Base-by-base conservation (phyloP, 2,797 vertebrate genomes). In the Protonibea diacanthus region DNA sequence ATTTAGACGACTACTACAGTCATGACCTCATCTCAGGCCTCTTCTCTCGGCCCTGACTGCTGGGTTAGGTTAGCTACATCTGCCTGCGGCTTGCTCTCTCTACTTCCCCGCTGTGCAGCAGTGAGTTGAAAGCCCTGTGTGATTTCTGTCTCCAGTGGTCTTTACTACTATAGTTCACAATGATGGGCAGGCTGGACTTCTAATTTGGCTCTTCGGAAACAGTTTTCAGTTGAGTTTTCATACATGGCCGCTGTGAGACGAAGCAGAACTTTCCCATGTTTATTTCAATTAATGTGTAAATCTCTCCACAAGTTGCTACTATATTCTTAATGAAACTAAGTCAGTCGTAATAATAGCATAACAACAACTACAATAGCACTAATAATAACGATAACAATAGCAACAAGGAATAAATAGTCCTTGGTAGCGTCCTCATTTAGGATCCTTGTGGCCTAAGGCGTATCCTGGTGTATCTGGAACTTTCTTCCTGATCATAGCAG, bases 141-240 rank as follows among this genome's bases (percentile, higher is more conserved):
- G 74, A 72, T n/a, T 38, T 62, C 6, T 62, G 45, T 15, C 29
- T 47, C 23, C 13, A 0, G 7, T 23, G 52, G 23, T 76, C 6
- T 65, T 52, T 61, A 18, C 57, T 60, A 25, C 40, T 52, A n/a
- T 0, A 58, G 67, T 23, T 84, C 66, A 72, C 64, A 71, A 21
- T 23, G 20, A 74, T 6, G 25, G 27, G 55, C 68, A 60, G 52
- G 27, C 40, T 0, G 1, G 70, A 58, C 71, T 42, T 25, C 40
- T 66, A 56, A 77, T 76, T 77, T 74, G 58, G 40, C 47, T 76
- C 23, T 11, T 53, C 20, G 29, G 23, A 48, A 73, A 68, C 48
- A 59, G 9, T 64, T 76, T 65, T 18, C 61, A 69, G 14, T 21
- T 20, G 53, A n/a, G 38, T 42, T 44, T 52, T 82, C 64, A 40